A percentile compares a stretch with the other conserved stretches of the same genome.
Conservation (phyloP, 2,113 vertebrate genomes). For the Aspidoscelis tigris region DNA sequence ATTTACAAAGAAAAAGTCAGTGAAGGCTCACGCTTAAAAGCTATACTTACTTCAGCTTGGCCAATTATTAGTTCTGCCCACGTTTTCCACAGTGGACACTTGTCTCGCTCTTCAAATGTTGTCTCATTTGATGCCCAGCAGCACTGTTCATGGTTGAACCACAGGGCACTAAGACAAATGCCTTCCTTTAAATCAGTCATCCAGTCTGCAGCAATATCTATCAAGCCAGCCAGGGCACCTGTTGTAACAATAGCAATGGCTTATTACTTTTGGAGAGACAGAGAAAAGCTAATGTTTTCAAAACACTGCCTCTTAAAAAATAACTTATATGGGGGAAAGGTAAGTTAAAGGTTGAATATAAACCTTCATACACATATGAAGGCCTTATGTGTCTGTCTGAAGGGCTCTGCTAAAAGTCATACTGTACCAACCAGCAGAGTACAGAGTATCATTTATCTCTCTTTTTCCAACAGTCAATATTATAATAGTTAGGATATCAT, state of each 20-base stretch:
- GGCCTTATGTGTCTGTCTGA: background rate
- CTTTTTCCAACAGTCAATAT: background rate
- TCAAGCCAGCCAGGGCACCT: constrained; percentile 97
- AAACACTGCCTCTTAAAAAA: background rate
- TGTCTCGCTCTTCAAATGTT: constrained; percentile 96
- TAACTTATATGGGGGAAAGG: background rate
- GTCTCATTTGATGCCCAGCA: constrained; percentile 97
- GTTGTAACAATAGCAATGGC: constrained; percentile 36
- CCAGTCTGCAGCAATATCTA: constrained; percentile 98
- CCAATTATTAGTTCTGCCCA: constrained; percentile 98
- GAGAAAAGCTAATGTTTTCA: constrained; percentile 19
- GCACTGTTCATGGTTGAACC: constrained; percentile 99
- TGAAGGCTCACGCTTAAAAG: constrained; percentile 7
- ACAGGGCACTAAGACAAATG: constrained; percentile 94
- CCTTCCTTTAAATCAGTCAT: constrained; percentile 98
- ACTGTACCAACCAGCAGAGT: background rate
- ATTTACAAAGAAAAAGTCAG: background rate
- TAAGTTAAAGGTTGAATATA: background rate
- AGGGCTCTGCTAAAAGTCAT: background rate
- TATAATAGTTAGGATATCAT: background rate
- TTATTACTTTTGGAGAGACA: constrained; percentile 20
- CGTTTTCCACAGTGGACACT: constrained; percentile 98
- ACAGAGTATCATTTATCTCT: background rate
- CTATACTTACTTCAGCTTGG: constrained; percentile 90
- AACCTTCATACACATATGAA: background rate